Evolutionary conservation across 2,888 invertebrate species (phyloP).

Genomic region (Thecophora atra): DNA sequence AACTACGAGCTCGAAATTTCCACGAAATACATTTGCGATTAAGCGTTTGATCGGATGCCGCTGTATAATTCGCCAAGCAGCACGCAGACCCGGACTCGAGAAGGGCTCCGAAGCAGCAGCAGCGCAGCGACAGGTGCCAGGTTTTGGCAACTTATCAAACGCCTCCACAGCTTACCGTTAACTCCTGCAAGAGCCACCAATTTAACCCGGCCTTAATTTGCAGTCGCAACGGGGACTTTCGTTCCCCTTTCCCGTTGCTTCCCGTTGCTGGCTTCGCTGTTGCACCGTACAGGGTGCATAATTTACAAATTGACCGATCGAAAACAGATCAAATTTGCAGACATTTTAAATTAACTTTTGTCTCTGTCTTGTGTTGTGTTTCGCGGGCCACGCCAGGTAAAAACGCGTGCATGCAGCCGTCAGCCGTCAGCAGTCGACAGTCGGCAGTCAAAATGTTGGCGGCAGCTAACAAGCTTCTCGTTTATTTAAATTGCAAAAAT

Average conservation of each 20-base stretch:
- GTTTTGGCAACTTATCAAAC: slow-evolving; percentile 23
- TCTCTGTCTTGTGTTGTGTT: slow-evolving; percentile 16
- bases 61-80: slow-evolving; percentile 16
- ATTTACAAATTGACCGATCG: slow-evolving; percentile 35
- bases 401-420: not conserved
- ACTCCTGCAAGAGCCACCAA: slow-evolving; percentile 15
- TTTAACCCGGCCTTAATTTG: slow-evolving; percentile 14
- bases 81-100: not conserved
- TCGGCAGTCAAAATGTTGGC: not conserved
- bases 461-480: slow-evolving; percentile 37
- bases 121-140: slow-evolving; percentile 27
- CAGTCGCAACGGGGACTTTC: slow-evolving; percentile 12
- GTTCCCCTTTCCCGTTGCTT: not conserved
- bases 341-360: slow-evolving; percentile 37
- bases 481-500: slow-evolving; percentile 37
- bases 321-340: slow-evolving; percentile 31
- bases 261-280: not conserved
- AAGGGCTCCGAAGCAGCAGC: not conserved
- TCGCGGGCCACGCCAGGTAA: not conserved
- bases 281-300: slow-evolving; percentile 15
- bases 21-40: slow-evolving; percentile 28
- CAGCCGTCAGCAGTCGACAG: slow-evolving; percentile 5
- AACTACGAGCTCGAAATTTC: slow-evolving; percentile 19
- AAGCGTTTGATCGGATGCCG: slow-evolving; percentile 30
- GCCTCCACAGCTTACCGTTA: slow-evolving; percentile 31